phyloP scores from a whole-genome alignment of 2,113 vertebrate genomes.

The Xenopus borealis region DNA sequence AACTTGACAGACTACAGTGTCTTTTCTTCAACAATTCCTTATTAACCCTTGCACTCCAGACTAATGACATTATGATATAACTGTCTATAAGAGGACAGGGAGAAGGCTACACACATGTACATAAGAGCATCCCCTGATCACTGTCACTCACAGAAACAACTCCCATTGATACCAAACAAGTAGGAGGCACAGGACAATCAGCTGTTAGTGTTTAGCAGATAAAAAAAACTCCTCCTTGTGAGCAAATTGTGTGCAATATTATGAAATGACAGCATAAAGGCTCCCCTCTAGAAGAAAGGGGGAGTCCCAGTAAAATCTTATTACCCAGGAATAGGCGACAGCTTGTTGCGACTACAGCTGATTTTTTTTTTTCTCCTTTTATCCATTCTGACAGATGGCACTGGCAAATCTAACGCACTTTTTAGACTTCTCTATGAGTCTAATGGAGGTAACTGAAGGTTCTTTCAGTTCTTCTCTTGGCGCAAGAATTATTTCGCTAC shows the following conservation, averaged over 20 bases:
- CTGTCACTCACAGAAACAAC: background rate
- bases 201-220: background rate
- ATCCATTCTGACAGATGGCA: conserved; percentile 85
- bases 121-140: background rate
- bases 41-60: too few species aligned
- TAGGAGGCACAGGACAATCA: too few species aligned
- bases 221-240: conserved; percentile 14
- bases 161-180: too few species aligned
- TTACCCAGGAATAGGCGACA: conserved; percentile 70
- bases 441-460: conserved; percentile 84
- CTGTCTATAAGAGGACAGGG: too few species aligned
- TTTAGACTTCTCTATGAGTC: conserved; percentile 75
- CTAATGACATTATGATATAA: too few species aligned
- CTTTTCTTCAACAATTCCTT: too few species aligned
- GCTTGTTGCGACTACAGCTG: conserved; percentile 71
- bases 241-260: conserved; percentile 28
- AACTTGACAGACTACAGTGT: too few species aligned
- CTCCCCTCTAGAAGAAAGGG: conserved; percentile 58
- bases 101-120: background rate
- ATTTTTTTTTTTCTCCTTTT: conserved; percentile 69
- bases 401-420: conserved; percentile 73
- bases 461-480: conserved; percentile 79
- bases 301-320: conserved; percentile 73
- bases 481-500: conserved; percentile 81
- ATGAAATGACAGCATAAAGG: conserved; percentile 13